phyloP scores from a whole-genome alignment of 92 coral and sea anemone genomes.

The Parazoanthus swiftii region DNA sequence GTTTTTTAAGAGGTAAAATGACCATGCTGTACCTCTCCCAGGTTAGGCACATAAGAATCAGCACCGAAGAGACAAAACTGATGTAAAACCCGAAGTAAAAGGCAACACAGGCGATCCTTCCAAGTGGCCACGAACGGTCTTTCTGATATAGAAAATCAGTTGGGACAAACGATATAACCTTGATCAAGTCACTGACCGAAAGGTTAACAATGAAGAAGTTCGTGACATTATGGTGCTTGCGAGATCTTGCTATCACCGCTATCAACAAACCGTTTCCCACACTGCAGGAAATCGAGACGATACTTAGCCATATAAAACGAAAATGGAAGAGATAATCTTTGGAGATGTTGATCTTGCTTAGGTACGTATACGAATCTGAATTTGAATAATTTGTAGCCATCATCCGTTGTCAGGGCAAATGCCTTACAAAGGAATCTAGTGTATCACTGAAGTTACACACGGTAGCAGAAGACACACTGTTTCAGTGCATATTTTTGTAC shows the following conservation, averaged over 20 bases:
- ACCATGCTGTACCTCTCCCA: conserved; percentile 23
- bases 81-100: not conserved
- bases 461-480: not conserved
- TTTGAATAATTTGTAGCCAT: not conserved
- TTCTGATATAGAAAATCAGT: not conserved
- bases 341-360: not conserved
- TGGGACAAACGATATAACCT: not conserved
- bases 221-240: conserved; percentile 19
- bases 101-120: not conserved
- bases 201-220: not conserved
- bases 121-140: conserved; percentile 8
- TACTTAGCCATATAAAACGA: not conserved
- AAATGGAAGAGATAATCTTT: not conserved
- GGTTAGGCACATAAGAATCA: not conserved
- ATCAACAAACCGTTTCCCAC: conserved; percentile 11
- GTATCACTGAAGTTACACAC: not conserved
- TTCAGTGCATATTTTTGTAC: no score
- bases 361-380: not conserved
- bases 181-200: conserved; percentile 23
- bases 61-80: not conserved
- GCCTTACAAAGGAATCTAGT: not conserved
- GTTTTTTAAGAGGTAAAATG: not conserved
- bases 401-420: not conserved
- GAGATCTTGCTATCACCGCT: not conserved
- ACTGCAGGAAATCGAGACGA: not conserved